Evolutionary conservation across 2,888 invertebrate species (phyloP), one percentile per base, ranked within the genome.

Genomic region (Julus scanicus): DNA sequence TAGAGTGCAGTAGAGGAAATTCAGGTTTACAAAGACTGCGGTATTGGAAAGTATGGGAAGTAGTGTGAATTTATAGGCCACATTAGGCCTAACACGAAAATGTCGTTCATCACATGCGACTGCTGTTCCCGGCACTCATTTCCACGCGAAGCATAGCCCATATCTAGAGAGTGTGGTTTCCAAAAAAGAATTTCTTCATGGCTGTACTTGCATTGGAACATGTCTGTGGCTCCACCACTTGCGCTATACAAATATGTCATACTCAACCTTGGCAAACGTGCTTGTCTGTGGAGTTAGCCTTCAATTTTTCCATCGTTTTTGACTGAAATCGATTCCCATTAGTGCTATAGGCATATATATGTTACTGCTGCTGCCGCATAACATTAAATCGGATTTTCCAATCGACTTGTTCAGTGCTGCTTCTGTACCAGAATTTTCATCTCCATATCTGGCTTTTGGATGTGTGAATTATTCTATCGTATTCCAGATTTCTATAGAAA

Each of bases 291-390:
- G 44, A 15, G 57, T 17, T 57, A 57, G 57, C 71, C 71, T 71
- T 71, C 71, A 71, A 71, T n/a, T 71, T 71, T 71, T 71, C 71
- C n/a, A 71, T 71, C 71, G 48, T 71, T 71, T 71, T 71, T 44
- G 29, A 6, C 71, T 4, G 71, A 4, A 71, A 71, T 71, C 71
- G 71, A 71, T 71, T 29, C 71, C 71, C 71, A 71, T 71, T 71
- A 71, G 71, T n/a, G n/a, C n/a, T 71, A 71, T 29, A 71, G 71
- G 29, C 71, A 71, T 71, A 9, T 53, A 71, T 71, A 71, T 71
- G 71, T 71, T 71, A 29, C 71, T 71, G 71, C 71, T 71, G 71
- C 71, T 71, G 71, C 29, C 71, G 71, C 71, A 71, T 71, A 71
- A 71, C 71, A 71, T 71, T 71, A 71, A 29, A 71, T 71, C 8